phyloP scores from a whole-genome alignment of 1,140 invertebrate genomes.

The Lepeophtheirus salmonis region DNA sequence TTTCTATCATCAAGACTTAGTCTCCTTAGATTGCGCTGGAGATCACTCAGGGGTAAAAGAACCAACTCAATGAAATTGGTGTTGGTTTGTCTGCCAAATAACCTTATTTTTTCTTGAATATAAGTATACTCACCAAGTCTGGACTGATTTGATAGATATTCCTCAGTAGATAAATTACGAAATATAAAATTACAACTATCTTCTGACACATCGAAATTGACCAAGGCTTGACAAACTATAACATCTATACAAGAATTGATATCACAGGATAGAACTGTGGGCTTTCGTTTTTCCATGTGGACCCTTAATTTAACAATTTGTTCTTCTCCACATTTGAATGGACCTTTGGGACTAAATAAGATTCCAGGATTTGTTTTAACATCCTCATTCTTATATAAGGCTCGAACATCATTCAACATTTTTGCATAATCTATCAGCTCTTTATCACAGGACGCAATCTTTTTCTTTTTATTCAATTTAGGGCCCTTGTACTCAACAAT shows the following conservation, averaged over 20 bases:
- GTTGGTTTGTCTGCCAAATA: constrained; percentile 6
- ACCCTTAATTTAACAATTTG: not conserved
- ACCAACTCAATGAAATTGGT: constrained; percentile 14
- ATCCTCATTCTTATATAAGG: constrained; percentile 3
- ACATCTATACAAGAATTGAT: constrained; percentile 14
- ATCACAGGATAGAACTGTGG: not conserved
- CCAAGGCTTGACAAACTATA: constrained; percentile 20
- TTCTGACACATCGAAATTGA: not conserved
- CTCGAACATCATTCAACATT: constrained; percentile 2
- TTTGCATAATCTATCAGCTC: constrained; percentile 1
- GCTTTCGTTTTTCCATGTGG: not conserved
- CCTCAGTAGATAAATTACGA: constrained; percentile 1
- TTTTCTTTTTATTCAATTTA: constrained; percentile 15
- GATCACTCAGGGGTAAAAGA: constrained; percentile 20
- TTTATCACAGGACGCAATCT: constrained; percentile 1
- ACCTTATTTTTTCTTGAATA: constrained; percentile 6
- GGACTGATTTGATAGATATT: not conserved
- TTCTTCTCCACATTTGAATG: too few relatives aligned
- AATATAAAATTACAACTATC: constrained; percentile 31
- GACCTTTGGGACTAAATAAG: constrained; percentile 4
- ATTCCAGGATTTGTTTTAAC: constrained; percentile 10
- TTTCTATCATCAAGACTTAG: constrained; percentile 18
- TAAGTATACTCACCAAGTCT: not conserved
- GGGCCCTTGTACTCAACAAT: constrained; percentile 9
- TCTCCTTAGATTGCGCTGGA: constrained; percentile 8